Conservation (phyloP, 2,888 invertebrate species). For the Ophraella communa region DNA sequence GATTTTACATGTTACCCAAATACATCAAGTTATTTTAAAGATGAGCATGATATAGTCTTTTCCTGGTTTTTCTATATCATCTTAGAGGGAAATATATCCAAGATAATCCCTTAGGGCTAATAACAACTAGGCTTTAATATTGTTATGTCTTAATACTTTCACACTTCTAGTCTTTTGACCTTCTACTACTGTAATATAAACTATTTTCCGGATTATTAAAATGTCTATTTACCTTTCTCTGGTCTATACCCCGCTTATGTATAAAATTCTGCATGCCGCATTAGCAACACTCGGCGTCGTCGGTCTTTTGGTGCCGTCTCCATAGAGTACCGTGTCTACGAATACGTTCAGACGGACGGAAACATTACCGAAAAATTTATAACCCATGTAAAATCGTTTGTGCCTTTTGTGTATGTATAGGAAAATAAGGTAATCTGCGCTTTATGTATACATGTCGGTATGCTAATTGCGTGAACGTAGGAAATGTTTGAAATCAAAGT, state of each 20-base stretch:
- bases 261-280: slow-evolving; percentile 8
- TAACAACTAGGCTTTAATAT: no score
- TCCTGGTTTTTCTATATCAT: no score
- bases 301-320: slow-evolving; percentile 21
- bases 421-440: slow-evolving; percentile 4
- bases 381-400: slow-evolving; percentile 7
- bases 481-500: background rate
- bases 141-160: no score
- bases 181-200: no score
- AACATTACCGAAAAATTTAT: slow-evolving; percentile 11
- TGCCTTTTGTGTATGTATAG: background rate
- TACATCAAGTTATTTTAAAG: no score
- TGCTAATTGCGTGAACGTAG: background rate
- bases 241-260: background rate
- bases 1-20: no score
- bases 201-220: no score
- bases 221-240: no score
- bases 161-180: no score
- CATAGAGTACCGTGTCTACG: slow-evolving; percentile 6
- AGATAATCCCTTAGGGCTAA: no score
- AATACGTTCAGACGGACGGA: background rate
- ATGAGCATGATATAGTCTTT: no score
- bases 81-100: no score
- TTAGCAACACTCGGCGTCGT: background rate
- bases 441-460: slow-evolving; percentile 4